Evolutionary conservation across 2,113 vertebrate species (phyloP).

Genomic region (Orthochromis malagaraziensis): DNA sequence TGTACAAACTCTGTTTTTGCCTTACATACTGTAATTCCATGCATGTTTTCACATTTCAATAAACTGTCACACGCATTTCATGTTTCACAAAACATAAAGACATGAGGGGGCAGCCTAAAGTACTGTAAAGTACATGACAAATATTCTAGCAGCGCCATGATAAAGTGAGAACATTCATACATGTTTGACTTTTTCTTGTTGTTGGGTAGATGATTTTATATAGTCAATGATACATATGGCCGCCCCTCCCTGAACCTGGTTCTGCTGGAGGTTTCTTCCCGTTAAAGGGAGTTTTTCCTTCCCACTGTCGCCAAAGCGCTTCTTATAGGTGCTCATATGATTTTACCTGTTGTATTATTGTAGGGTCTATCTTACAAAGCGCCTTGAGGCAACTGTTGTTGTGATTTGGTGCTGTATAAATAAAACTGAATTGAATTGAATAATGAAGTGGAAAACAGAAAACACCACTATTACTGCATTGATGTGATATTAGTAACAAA

Average conservation of each 20-base stretch:
- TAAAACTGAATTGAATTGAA: neutral
- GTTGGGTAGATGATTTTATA: neutral
- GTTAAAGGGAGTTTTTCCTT: neutral
- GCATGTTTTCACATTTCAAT: neutral
- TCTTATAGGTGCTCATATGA: neutral
- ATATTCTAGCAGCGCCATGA: fast-evolving
- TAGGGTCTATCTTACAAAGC: fast-evolving
- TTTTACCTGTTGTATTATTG: neutral
- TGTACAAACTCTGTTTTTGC: neutral
- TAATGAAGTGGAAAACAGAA: neutral
- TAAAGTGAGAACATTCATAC: neutral
- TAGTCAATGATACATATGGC: neutral
- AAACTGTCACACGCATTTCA: neutral
- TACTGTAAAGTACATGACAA: neutral
- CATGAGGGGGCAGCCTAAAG: neutral
- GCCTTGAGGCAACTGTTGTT: neutral
- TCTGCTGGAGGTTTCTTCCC: neutral
- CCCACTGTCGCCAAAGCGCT: neutral
- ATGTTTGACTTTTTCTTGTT: neutral
- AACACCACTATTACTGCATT: neutral
- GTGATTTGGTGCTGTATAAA: neutral
- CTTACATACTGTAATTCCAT: neutral
- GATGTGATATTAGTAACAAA: neutral
- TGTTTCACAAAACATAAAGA: neutral
- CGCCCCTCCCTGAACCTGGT: too few species aligned